Evolutionary conservation across 2,113 vertebrate genomes (phyloP).

Genomic region (Garra rufa): DNA sequence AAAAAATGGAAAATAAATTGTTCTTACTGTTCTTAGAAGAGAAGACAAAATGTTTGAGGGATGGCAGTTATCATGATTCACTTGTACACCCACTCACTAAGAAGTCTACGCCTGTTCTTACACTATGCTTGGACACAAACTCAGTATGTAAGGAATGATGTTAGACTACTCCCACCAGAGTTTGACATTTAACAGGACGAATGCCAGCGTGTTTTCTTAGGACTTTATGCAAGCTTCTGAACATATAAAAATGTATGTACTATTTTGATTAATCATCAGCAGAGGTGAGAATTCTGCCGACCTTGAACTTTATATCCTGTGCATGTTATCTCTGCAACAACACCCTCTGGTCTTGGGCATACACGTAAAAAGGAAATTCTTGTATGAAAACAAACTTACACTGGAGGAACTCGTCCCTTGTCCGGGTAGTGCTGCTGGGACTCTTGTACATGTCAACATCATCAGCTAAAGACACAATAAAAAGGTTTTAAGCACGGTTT

Average conservation of each 20-base stretch:
- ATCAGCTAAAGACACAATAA: conserved; percentile 57
- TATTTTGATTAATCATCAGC: conserved; percentile 5
- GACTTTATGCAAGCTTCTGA: neutral
- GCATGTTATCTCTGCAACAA: neutral
- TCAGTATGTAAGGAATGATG: conserved; percentile 60
- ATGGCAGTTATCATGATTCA: conserved; percentile 30
- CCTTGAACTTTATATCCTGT: conserved; percentile 1
- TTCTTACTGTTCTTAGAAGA: neutral
- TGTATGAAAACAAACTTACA: conserved; percentile 69
- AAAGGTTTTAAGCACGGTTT: neutral
- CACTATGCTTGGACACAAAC: conserved; percentile 40
- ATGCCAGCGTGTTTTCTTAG: conserved; percentile 28
- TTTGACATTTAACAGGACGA: conserved; percentile 29
- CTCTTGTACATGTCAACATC: conserved; percentile 73
- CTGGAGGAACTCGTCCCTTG: conserved; percentile 77
- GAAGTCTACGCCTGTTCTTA: conserved; percentile 45
- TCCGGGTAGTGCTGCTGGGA: conserved; percentile 60
- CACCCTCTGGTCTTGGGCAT: neutral
- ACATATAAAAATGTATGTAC: neutral
- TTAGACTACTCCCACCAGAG: conserved; percentile 53
- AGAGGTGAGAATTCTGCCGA: neutral
- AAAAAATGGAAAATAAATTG: neutral
- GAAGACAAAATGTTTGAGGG: neutral
- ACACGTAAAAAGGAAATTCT: neutral
- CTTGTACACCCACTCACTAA: conserved; percentile 48